Evolutionary conservation across 2,888 invertebrate genomes (phyloP).

Genomic region (Zaprionus lineosus): DNA sequence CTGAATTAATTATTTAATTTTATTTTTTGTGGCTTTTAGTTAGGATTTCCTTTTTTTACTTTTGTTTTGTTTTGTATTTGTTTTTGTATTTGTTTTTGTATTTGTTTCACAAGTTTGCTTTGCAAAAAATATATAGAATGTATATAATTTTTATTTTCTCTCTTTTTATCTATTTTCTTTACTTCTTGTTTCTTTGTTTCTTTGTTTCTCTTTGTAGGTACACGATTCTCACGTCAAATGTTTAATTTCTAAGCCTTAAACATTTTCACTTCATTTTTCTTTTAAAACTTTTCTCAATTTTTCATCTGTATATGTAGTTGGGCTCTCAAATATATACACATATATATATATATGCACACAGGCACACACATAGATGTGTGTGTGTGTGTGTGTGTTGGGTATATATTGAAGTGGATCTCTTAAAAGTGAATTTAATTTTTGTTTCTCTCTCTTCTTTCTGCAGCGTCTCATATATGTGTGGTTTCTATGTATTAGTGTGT

Average conservation of each 20-base stretch:
- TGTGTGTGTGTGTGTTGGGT: constrained; percentile 19
- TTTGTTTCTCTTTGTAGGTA: constrained; percentile 65
- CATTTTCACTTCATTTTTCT: constrained; percentile 32
- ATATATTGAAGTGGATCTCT: too few species aligned
- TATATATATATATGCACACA: too few species aligned
- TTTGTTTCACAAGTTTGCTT: constrained; percentile 62
- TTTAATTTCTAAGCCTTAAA: constrained; percentile 44
- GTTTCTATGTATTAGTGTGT: constrained; percentile 18
- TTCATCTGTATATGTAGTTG: constrained; percentile 21
- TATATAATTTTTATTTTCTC: constrained; percentile 43
- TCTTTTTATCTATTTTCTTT: constrained; percentile 19
- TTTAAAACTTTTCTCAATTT: too few species aligned
- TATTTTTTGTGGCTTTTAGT: too few species aligned
- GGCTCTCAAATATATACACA: constrained; percentile 33
- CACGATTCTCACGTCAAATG: constrained; percentile 75
- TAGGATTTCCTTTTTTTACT: too few species aligned
- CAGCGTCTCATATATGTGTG: too few species aligned
- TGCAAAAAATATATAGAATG: constrained; percentile 77
- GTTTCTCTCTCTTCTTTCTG: too few species aligned
- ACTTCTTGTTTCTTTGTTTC: constrained; percentile 33
- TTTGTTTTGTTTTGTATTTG: too few species aligned
- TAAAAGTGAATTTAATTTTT: too few species aligned
- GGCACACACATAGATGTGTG: constrained; percentile 9
- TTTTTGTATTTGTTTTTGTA: constrained; percentile 21
- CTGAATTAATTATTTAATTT: too few species aligned